A percentile compares a stretch with the other conserved stretches of the same genome.
phyloP scores from a whole-genome alignment of 2,113 vertebrate genomes.

The Danionella cerebrum region DNA sequence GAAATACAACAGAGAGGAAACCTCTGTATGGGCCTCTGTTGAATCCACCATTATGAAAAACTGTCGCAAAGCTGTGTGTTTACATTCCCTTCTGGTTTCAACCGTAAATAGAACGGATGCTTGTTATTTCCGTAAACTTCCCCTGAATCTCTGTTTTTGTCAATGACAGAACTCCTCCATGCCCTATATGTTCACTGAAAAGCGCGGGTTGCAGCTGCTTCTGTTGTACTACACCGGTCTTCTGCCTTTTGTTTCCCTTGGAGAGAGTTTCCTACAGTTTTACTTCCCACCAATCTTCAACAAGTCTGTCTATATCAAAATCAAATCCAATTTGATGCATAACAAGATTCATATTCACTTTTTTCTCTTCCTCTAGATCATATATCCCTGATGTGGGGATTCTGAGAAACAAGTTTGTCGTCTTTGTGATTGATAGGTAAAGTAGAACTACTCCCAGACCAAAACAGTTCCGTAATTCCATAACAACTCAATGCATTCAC shows the following conservation, averaged over 20 bases:
- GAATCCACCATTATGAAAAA: slow-evolving; percentile 59
- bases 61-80: slow-evolving; percentile 61
- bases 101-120: background rate
- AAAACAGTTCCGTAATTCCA: no score
- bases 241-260: slow-evolving; percentile 71
- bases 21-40: slow-evolving; percentile 74
- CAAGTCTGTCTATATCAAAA: slow-evolving; percentile 53
- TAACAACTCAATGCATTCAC: background rate
- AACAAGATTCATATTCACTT: background rate
- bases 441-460: no score
- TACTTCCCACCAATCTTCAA: slow-evolving; percentile 73
- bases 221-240: slow-evolving; percentile 75
- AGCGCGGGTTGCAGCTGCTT: slow-evolving; percentile 54
- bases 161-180: slow-evolving; percentile 45
- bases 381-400: slow-evolving; percentile 51
- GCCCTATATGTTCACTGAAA: slow-evolving; percentile 67
- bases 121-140: background rate
- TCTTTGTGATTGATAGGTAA: slow-evolving; percentile 57
- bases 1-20: slow-evolving; percentile 59
- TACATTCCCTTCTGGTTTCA: background rate
- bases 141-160: background rate
- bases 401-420: slow-evolving; percentile 46
- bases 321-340: no score
- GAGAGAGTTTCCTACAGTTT: slow-evolving; percentile 70
- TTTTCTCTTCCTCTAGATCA: slow-evolving; percentile 51